Base-by-base conservation (phyloP, 1,140 invertebrate genomes). In the Calosoma granatense region DNA sequence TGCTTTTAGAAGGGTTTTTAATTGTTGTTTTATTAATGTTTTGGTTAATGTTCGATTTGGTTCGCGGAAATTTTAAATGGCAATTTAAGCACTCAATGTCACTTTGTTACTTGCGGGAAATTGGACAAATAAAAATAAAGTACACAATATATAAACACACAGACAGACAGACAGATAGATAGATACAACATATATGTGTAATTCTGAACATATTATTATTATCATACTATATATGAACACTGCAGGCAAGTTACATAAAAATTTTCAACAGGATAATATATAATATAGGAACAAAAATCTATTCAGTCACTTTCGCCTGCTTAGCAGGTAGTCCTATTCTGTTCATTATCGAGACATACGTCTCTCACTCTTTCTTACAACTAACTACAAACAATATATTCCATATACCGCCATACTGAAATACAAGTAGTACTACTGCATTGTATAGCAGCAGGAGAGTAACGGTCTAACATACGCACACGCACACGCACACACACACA, bases 101-200 rank as follows among this genome's bases (percentile, higher is more conserved):
- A n/a, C n/a, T n/a, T n/a, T n/a, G n/a, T n/a, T n/a, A n/a, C n/a
- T n/a, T n/a, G n/a, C n/a, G n/a, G n/a, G n/a, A n/a, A n/a, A n/a
- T n/a, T n/a, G n/a, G n/a, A n/a, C 14, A 41, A n/a, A 41, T 41
- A n/a, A 41, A 41, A 41, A 41, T 41, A 3, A 17, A 51, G 12
- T 17, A 17, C 12, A 51, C 20, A 51, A 12, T 17, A n/a, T 17
- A 17, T 51, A 51, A 17, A 17, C 12, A 51, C 20, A 51, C 20
- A 51, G n/a, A 17, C 11, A 51, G 12, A 51, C 19, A 51, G n/a
- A 20, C 20, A 51, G 14, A 51, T 20, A 51, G 12, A 51, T 17
- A 51, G n/a, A 17, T 51, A 51, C 20, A 51, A 17, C 20, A 51
- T 51, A 51, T 51, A 17, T 17, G 20, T 51, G 12, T 51, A 36